Evolutionary conservation across 2,797 vertebrate species (phyloP), one percentile per base, ranked within the genome.

Genomic region (Crocidura indochinensis): DNA sequence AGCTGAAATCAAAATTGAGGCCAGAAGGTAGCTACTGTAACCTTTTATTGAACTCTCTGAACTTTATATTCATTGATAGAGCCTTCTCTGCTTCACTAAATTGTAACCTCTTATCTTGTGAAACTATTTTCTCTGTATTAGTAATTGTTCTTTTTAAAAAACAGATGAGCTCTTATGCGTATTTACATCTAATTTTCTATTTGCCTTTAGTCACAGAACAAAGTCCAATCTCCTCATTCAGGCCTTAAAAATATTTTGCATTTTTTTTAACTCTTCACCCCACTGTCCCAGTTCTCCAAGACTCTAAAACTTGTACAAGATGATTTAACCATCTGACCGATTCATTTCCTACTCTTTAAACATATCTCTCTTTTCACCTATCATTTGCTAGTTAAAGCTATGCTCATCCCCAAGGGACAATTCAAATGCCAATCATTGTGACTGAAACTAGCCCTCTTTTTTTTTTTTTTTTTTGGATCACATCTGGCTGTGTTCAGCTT

Each of bases 121-220:
- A 81, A 38, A 44, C 6, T 27, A 68, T 76, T n/a, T 22, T 85
- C 8, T 65, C 44, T 88, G 15, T 77, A 71, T 56, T 46, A 67
- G 47, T 31, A 46, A 10, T 46, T 51, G 91, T 91, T 82, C 38
- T 81, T 91, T 82, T 12, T 77, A 77, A 82, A 85, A 65, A 6
- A 56, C 10, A 49, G 74, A 65, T 51, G 8, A 11, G 2, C 46
- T 44, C 31, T 73, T 56, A 11, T 20, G 27, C 2, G 4, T 72
- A 53, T 73, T 77, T 44, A n/a, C 3, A 81, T 68, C n/a, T 67
- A 77, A 78, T 82, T 81, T 91, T 44, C n/a, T 74, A 69, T n/a
- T 10, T 29, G 8, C 27, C 51, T 38, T 8, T 93, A 11, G 22
- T 31, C 65, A 53, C 65, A 81, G 49, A 15, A 24, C 62, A 51